These are phyloP conservation scores for Patiria pectinifera DNA, from an alignment of 53 echinoderm and acorn worm species.

Conservation along the genomic window DNA sequence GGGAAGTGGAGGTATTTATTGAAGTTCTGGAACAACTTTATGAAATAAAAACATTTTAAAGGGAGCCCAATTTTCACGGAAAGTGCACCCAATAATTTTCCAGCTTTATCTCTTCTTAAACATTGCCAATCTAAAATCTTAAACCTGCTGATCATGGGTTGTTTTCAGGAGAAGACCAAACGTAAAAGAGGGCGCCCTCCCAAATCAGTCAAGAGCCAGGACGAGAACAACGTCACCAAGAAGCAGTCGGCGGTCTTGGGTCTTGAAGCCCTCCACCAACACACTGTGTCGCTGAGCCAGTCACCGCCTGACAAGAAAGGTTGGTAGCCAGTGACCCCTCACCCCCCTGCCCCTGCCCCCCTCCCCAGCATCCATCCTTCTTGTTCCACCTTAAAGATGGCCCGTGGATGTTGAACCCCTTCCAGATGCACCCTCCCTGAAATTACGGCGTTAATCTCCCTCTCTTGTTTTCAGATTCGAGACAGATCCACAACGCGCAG, in stretches of 20 bases:
- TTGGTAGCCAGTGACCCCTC: not conserved
- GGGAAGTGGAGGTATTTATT: not conserved
- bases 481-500: slow-evolving; percentile 66
- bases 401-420: too few relatives aligned
- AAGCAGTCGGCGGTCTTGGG: slow-evolving; percentile 82
- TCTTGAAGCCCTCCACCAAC: slow-evolving; percentile 91
- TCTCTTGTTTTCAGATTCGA: slow-evolving; percentile 52
- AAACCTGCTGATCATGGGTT: too few relatives aligned
- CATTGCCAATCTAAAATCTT: too few relatives aligned
- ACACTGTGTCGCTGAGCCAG: slow-evolving; percentile 90
- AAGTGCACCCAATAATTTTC: too few relatives aligned
- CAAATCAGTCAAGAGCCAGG: slow-evolving; percentile 50
- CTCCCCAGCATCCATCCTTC: not conserved
- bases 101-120: too few relatives aligned
- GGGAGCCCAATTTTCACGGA: too few relatives aligned
- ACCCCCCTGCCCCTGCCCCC: not conserved
- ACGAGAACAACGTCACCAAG: slow-evolving; percentile 45
- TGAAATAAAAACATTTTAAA: too few relatives aligned
- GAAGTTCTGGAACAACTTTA: not conserved
- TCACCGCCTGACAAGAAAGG: slow-evolving; percentile 80
- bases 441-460: not conserved
- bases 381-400: not conserved
- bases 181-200: slow-evolving; percentile 84
- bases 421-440: too few relatives aligned
- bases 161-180: slow-evolving; percentile 41